phyloP scores from a whole-genome alignment of 2,113 vertebrate species.

The Odocoileus virginianus region DNA sequence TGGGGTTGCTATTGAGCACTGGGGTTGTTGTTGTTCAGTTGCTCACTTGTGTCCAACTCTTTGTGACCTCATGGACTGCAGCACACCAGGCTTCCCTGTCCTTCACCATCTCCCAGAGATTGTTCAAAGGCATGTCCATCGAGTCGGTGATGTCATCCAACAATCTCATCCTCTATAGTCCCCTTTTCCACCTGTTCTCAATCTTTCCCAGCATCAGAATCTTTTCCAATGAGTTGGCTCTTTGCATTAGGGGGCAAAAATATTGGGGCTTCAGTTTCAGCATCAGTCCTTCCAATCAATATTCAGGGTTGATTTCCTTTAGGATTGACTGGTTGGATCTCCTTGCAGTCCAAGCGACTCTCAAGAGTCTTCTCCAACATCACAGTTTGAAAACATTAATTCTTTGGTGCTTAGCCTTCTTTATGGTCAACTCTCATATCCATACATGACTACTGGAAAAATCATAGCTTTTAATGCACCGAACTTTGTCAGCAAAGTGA shows the following conservation, averaged over 20 bases:
- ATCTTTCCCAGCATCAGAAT: background rate
- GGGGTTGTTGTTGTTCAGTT: background rate
- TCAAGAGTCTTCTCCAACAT: background rate
- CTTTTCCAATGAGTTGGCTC: background rate
- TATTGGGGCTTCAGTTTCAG: background rate
- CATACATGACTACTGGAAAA: background rate
- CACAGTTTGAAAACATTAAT: background rate
- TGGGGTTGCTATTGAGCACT: background rate
- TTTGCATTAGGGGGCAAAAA: background rate
- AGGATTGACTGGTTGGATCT: background rate
- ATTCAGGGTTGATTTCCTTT: background rate
- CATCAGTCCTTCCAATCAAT: background rate
- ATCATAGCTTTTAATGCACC: background rate
- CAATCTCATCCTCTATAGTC: background rate
- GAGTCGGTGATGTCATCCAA: background rate
- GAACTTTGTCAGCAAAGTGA: background rate
- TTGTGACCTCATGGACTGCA: background rate
- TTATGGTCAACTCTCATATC: background rate
- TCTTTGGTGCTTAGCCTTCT: background rate
- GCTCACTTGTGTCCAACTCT: background rate
- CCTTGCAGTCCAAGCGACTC: background rate
- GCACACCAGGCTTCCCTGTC: background rate
- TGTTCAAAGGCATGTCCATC: fast-evolving
- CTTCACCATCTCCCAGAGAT: background rate
- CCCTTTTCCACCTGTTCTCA: background rate